Evolutionary conservation across 30 jellyfish, hydroid and myxozoan species (phyloP).

Genomic region (Chironex yamaguchii): DNA sequence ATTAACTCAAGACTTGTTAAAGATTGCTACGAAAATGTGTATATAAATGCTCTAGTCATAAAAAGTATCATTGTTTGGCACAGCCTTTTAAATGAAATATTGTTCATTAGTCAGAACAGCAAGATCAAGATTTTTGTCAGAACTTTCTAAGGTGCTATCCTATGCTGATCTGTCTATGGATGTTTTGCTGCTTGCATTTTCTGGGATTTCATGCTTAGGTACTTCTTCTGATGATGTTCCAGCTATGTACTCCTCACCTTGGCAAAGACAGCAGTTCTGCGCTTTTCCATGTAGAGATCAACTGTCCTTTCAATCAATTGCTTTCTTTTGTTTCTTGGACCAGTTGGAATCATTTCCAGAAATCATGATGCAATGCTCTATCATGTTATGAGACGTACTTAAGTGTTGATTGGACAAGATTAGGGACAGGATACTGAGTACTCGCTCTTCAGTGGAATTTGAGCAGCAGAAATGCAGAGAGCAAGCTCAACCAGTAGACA

Average conservation of each 20-base stretch:
- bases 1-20: too few relatives aligned
- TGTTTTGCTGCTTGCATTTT: neutral
- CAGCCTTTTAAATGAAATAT: neutral
- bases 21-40: too few relatives aligned
- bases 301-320: neutral
- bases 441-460: neutral
- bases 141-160: neutral
- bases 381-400: neutral
- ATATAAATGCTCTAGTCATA: neutral
- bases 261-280: neutral
- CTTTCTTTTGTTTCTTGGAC: neutral
- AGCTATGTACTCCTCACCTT: neutral
- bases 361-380: neutral
- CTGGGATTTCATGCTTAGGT: neutral
- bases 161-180: neutral
- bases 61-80: neutral
- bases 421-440: neutral
- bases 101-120: neutral
- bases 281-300: neutral
- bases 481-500: neutral
- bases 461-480: neutral
- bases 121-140: neutral
- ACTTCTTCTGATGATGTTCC: neutral
- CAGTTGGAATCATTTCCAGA: neutral
- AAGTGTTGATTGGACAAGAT: neutral